phyloP scores from a whole-genome alignment of 2,113 vertebrate species.

The Oncorhynchus mykiss region DNA sequence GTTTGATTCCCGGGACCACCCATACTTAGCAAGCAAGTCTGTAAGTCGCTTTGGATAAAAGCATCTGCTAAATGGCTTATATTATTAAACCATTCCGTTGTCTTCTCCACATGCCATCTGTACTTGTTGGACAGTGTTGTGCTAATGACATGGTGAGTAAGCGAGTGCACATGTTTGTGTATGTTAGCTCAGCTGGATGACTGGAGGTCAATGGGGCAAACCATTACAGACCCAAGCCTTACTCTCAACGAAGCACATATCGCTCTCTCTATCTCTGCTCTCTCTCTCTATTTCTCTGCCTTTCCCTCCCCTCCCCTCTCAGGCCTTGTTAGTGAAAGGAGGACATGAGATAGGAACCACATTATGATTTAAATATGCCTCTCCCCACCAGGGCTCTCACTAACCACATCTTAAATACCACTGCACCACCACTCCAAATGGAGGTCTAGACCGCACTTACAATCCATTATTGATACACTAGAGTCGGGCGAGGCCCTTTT shows the following conservation, averaged over 20 bases:
- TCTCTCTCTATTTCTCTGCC: not conserved
- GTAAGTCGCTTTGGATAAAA: too few species aligned
- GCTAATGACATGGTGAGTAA: not conserved
- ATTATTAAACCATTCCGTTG: too few species aligned
- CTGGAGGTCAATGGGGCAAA: not conserved
- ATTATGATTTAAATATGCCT: constrained; percentile 15
- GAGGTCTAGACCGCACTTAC: not conserved
- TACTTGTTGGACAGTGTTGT: not conserved
- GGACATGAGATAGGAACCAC: not conserved
- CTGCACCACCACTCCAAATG: not conserved
- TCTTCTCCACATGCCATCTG: not conserved
- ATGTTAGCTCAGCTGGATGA: constrained; percentile 20
- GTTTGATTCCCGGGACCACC: too few species aligned
- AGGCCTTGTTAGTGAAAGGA: constrained; percentile 2
- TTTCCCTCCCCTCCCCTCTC: not conserved
- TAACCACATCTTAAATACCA: constrained; percentile 16
- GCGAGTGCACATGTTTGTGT: too few species aligned
- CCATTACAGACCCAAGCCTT: not conserved
- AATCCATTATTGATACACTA: constrained; percentile 35
- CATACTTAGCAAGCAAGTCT: too few species aligned
- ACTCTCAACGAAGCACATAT: not conserved
- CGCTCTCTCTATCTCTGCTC: not conserved
- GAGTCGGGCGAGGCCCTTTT: constrained; percentile 12
- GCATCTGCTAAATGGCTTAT: too few species aligned
- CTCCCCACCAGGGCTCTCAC: not conserved